phyloP scores from a whole-genome alignment of 1,140 invertebrate genomes.

The Ptiloglossa arizonensis region DNA sequence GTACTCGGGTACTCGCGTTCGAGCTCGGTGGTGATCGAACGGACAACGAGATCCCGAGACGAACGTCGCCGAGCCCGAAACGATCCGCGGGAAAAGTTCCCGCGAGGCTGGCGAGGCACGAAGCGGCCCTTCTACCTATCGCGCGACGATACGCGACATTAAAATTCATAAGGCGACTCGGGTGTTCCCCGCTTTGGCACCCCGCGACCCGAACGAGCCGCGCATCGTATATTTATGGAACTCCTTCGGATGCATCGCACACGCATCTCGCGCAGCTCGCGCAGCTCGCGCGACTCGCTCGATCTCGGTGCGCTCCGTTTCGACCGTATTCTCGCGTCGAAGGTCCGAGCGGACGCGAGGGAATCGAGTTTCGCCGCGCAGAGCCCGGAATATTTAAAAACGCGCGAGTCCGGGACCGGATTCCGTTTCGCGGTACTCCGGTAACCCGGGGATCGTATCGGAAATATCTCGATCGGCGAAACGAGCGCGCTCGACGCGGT shows the following conservation, averaged over 20 bases:
- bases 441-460: no score
- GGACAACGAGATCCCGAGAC: no score
- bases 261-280: conserved; percentile 38
- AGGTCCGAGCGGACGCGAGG: background rate
- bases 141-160: conserved; percentile 73
- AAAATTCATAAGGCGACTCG: conserved; percentile 78
- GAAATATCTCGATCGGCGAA: no score
- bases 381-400: no score
- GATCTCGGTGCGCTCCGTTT: conserved; percentile 23
- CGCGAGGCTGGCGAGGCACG: conserved; percentile 53
- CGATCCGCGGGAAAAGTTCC: background rate
- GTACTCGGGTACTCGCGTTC: no score
- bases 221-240: conserved; percentile 74
- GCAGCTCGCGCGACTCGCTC: conserved; percentile 11
- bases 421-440: no score
- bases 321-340: no score
- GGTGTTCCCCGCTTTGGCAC: conserved; percentile 71
- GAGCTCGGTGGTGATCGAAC: no score
- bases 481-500: background rate
- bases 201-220: conserved; percentile 45
- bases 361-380: conserved; percentile 31
- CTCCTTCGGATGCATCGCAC: conserved; percentile 37
- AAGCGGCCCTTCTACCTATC: conserved; percentile 69
- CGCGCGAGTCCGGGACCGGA: no score
- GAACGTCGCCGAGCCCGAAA: conserved; percentile 41